Conservation (phyloP, 2,113 vertebrate genomes). For the Hypomesus transpacificus region DNA sequence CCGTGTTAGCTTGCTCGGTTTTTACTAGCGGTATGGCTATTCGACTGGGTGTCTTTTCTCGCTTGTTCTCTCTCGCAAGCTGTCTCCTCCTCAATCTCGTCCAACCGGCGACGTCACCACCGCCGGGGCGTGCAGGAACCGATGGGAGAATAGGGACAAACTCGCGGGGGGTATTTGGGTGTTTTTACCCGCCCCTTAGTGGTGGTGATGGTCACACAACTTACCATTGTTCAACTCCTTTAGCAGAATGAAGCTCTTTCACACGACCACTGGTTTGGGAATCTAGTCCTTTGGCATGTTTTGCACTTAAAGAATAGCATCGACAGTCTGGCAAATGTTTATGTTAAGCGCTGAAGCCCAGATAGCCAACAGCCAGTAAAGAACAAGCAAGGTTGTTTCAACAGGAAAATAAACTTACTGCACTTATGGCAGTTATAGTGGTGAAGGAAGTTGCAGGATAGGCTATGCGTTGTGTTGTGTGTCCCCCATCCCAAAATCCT, state of each 20-base stretch:
- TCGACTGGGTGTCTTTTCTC: constrained; percentile 27
- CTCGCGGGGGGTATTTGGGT: constrained; percentile 4
- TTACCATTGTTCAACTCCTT: neutral
- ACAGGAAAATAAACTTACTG: no score
- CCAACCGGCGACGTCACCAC: constrained; percentile 64
- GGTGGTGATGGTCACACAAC: neutral
- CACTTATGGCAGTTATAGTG: no score
- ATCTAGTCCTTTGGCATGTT: no score
- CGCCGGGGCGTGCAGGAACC: constrained; percentile 48
- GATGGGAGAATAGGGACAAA: constrained; percentile 27
- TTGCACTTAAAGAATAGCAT: no score
- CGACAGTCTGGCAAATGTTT: no score
- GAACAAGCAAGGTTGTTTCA: no score
- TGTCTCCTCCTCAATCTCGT: constrained; percentile 30
- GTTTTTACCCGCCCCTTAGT: no score
- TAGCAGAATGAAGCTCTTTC: neutral
- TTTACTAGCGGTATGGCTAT: constrained; percentile 58
- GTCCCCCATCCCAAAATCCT: neutral
- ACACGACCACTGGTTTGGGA: no score
- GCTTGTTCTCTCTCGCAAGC: constrained; percentile 26
- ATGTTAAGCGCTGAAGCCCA: no score
- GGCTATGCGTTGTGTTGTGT: neutral
- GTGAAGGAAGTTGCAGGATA: no score
- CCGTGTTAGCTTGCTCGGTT: constrained; percentile 41
- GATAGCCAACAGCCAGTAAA: no score